Percentiles rank a stretch among this genome's conserved stretches.
These are phyloP conservation scores for Agraylea sexmaculata DNA, from an alignment of 1,140 invertebrate genomes.

Conservation along the genomic window DNA sequence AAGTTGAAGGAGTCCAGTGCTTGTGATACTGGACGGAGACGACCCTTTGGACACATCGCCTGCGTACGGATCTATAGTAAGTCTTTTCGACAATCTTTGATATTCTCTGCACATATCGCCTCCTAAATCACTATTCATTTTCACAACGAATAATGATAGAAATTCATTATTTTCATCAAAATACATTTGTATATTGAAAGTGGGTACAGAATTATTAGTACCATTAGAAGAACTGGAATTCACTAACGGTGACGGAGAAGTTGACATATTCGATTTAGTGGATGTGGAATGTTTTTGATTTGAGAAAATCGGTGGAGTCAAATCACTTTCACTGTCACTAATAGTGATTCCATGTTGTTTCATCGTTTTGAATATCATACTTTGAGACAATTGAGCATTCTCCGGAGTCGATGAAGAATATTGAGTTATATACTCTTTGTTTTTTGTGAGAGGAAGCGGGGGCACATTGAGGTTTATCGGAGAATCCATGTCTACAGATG, in stretches of 20 bases:
- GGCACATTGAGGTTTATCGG: constrained; percentile 6
- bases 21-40: constrained; percentile 37
- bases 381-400: constrained; percentile 10
- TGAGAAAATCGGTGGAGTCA: constrained; percentile 16
- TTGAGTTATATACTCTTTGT: constrained; percentile 12
- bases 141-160: constrained; percentile 32
- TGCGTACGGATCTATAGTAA: constrained; percentile 34
- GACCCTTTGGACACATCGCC: constrained; percentile 31
- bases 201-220: constrained; percentile 23
- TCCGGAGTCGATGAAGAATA: constrained; percentile 19
- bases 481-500: constrained; percentile 14
- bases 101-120: constrained; percentile 37
- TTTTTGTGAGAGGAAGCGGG: neutral
- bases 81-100: constrained; percentile 35
- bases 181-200: constrained; percentile 34
- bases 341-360: constrained; percentile 10
- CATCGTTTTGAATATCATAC: constrained; percentile 4
- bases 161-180: constrained; percentile 38
- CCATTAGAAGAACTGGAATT: constrained; percentile 32
- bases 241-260: constrained; percentile 36
- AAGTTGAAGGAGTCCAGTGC: constrained; percentile 31
- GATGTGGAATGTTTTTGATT: constrained; percentile 13
- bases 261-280: constrained; percentile 24
- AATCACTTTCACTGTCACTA: constrained; percentile 19
- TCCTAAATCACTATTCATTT: constrained; percentile 35